Evolutionary conservation across 2,113 vertebrate species (phyloP), one percentile per base, ranked within the genome.

Genomic region (Lophura nycthemera): DNA sequence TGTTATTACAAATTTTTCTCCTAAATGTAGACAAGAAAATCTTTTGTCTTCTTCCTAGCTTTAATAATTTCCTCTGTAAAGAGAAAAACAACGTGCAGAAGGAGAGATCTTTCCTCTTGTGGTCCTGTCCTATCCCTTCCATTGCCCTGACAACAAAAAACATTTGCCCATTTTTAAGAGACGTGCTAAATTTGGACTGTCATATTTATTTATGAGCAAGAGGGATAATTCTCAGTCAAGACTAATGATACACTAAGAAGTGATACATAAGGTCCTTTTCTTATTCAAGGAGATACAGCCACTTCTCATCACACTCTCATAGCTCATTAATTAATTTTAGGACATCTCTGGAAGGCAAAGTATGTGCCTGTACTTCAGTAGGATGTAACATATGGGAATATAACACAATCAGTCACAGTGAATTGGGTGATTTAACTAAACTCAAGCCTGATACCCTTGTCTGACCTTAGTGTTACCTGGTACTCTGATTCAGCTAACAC

Each of bases 271-370:
- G 29, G 32, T 91, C 50, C 5, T 88, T 88, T 85, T 71, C 79
- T 80, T 13, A 50, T 27, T 2, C 0, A 42, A 22, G 56, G 25
- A 77, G 56, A 66, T 43, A 74, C 4, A 88, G 73, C 24, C n/a
- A 83, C 10, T 90, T n/a, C n/a, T 84, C 45, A 65, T 79, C 42
- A 67, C 4, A 2, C 16, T 95, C 95, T 93, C 75, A 56, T 66
- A 91, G 75, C 12, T 70, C 36, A 48, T 87, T 80, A 52, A 93
- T 90, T 69, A 89, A 80, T 76, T 91, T 67, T 77, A 78, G 70
- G 75, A 54, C 25, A 54, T 60, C 64, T 83, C 74, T 1, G 2
- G 66, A 74, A 42, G 30, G 48, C 66, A 79, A 81, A 84, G 88
- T 83, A 47, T 8, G 80, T 38, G 32, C 19, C 45, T 45, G 48